Base-by-base conservation (phyloP, 2,888 invertebrate species). In the Leptopilina drosophilae region DNA sequence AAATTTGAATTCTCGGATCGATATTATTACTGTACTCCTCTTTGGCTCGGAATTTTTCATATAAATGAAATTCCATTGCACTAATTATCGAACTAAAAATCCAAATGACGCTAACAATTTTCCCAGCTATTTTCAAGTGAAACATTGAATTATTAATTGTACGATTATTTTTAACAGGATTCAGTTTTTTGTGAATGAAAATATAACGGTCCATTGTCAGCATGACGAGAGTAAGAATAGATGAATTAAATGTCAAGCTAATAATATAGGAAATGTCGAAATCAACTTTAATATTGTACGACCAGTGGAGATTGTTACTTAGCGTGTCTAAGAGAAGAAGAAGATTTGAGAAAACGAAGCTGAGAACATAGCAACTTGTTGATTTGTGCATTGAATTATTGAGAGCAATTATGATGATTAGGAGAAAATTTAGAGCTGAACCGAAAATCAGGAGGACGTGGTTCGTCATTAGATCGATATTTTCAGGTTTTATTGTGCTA, bases 191-290 rank as follows among this genome's bases (percentile, higher is more conserved):
- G 46, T 87, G 88, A 1, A 88, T 42, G 0, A 79, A n/a, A 8
- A 87, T 76, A 80, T 89, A 89, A 77, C 85, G 82, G 69, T 89
- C 87, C 65, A 90, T 78, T 40, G 85, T 85, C 26, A 89, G 78
- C 15, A 89, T 79, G 1, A 84, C 85, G 15, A 89, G 82, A 20
- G 88, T 89, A 65, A 88, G 76, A 1, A 87, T 80, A 2, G 89
- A 87, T 11, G 87, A 86, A 64, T 87, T 86, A 65, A 89, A 87
- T 53, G 85, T 90, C 64, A 90, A 80, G 67, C 87, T 78, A 9
- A 85, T 87, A 15, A 89, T 82, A 80, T 88, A 89, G 77, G 88
- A 87, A 78, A 87, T 82, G 80, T 90, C 87, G 14, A 88, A 77
- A 42, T 80, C 40, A 53, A 87, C 79, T 5, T 85, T 59, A 9